These are phyloP conservation scores for Balaenoptera acutorostrata DNA, from an alignment of 2,113 vertebrate species.

Conservation along the genomic window DNA sequence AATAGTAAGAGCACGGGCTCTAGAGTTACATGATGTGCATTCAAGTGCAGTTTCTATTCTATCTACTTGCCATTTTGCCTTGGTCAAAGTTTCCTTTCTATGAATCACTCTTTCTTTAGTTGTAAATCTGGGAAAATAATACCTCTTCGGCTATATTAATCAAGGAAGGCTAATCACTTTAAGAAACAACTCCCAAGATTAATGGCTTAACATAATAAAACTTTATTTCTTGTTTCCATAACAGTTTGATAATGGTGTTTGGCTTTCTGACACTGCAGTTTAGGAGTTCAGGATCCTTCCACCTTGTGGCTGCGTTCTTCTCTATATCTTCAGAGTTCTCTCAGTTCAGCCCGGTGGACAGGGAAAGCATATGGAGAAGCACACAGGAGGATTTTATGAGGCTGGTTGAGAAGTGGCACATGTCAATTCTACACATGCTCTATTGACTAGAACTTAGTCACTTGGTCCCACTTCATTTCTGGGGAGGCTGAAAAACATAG, in stretches of 20 bases:
- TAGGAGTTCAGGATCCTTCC: not conserved
- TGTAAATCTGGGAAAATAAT: not conserved
- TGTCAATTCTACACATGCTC: not conserved
- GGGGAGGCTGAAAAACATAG: not conserved
- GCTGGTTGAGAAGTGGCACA: not conserved
- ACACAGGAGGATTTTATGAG: not conserved
- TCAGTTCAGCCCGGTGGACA: not conserved
- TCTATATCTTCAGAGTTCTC: not conserved
- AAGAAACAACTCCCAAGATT: not conserved
- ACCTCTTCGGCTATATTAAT: not conserved
- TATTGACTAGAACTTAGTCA: not conserved
- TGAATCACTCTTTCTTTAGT: not conserved
- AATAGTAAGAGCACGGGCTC: not conserved
- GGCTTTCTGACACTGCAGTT: not conserved
- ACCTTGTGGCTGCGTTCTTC: not conserved
- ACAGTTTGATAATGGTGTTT: not conserved
- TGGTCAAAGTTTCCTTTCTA: not conserved
- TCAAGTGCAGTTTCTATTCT: not conserved
- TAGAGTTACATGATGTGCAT: not conserved
- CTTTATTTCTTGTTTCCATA: not conserved
- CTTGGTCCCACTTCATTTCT: not conserved
- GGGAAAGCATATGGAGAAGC: not conserved
- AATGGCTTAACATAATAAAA: not conserved
- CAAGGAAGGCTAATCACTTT: not conserved
- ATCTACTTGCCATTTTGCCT: not conserved